Percentiles rank a stretch among this genome's conserved stretches.
These are phyloP conservation scores for Mustela lutreola DNA, from an alignment of 2,113 vertebrate species.

Conservation along the genomic window DNA sequence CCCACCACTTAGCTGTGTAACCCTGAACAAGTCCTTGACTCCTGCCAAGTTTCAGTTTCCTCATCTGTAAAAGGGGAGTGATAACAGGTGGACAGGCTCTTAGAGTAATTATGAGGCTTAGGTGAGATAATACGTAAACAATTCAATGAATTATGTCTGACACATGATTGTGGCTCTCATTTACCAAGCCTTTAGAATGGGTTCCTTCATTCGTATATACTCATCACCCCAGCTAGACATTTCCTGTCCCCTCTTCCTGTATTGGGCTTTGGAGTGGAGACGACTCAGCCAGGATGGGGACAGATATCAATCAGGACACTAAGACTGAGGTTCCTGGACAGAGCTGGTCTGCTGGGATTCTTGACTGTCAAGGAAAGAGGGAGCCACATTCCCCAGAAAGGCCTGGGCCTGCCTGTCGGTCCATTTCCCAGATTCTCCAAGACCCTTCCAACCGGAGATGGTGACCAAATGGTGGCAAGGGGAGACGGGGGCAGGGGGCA, in stretches of 20 bases:
- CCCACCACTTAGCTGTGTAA: not conserved
- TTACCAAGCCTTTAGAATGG: not conserved
- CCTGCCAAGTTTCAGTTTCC: not conserved
- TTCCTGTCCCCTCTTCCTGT: not conserved
- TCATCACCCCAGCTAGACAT: not conserved
- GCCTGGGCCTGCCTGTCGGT: not conserved
- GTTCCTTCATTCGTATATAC: not conserved
- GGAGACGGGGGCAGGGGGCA: fast-evolving
- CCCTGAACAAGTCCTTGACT: not conserved
- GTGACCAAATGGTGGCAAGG: not conserved
- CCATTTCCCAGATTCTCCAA: not conserved
- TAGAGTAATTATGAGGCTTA: not conserved
- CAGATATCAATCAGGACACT: not conserved
- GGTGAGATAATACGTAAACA: not conserved
- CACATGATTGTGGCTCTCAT: not conserved
- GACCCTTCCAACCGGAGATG: not conserved
- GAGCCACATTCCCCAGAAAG: not conserved
- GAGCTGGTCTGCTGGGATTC: not conserved
- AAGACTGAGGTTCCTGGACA: not conserved
- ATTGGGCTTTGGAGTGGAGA: not conserved
- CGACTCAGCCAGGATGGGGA: not conserved
- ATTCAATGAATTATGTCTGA: not conserved
- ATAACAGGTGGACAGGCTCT: not conserved
- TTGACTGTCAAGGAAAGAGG: not conserved
- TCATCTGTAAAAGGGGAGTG: not conserved